These are phyloP conservation scores for Ptilonorhynchus violaceus DNA, from an alignment of 2,113 vertebrate genomes.

Conservation along the genomic window DNA sequence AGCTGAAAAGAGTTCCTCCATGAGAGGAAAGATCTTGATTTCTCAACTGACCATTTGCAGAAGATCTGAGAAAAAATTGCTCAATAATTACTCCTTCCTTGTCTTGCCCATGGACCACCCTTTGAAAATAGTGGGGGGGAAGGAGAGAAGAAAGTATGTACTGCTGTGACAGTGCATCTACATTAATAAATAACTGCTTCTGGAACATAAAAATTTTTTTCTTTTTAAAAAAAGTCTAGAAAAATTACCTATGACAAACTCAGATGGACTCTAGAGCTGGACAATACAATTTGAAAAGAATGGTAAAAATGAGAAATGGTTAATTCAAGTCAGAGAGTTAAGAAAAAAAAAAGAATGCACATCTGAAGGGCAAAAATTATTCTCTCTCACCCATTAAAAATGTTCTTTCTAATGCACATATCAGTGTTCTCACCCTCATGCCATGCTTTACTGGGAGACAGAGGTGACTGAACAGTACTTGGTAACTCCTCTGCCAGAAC, in stretches of 20 bases:
- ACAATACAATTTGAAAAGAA: neutral
- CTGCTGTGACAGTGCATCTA: neutral
- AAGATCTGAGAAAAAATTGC: neutral
- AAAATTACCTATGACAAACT: neutral
- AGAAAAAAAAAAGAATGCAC: neutral
- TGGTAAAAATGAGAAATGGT: neutral
- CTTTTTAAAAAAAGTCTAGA: neutral
- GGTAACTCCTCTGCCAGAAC: neutral
- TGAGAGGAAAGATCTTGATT: neutral
- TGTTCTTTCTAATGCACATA: neutral
- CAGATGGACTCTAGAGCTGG: neutral
- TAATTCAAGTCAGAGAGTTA: neutral
- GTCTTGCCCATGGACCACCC: neutral
- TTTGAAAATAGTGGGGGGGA: neutral
- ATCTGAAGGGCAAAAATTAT: neutral
- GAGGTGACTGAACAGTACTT: neutral
- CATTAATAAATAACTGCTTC: neutral
- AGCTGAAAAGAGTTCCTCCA: neutral
- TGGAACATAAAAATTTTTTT: neutral
- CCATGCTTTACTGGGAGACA: neutral
- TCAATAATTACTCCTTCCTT: neutral
- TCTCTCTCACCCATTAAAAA: neutral
- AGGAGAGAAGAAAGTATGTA: neutral
- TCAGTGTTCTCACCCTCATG: neutral
- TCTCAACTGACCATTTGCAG: neutral